Base-by-base conservation (phyloP, 2,888 invertebrate species). In the Cacoxenus indagator region DNA sequence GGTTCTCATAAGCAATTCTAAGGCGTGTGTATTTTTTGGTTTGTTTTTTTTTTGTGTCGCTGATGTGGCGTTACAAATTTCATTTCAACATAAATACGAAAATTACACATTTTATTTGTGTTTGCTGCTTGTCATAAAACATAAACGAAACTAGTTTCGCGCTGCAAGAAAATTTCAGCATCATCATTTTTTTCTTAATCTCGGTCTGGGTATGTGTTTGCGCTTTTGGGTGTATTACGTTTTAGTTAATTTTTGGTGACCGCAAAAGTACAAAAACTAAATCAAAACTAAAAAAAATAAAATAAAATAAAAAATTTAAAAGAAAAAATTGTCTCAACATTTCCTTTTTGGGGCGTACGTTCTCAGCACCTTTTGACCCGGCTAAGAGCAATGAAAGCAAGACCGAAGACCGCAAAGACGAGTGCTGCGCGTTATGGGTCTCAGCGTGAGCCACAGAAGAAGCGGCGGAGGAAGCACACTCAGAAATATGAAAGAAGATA, bases 361-460 rank as follows among this genome's bases (percentile, higher is more conserved):
- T 54, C 54, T 54, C 54, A 54, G 54, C 54, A 54, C 54, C 54
- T 54, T 54, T 54, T 54, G 54, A 54, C 54, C 54, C 24, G 26
- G 26, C 24, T 54, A 54, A 54, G 54, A 54, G 26, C 24, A 54
- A 54, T 26, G 26, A 54, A 37, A n/a, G n/a, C n/a, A n/a, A n/a
- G n/a, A n/a, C 46, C 46, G 46, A 19, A 26, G 54, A 54, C 37
- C 37, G 37, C 37, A 8, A 37, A 54, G 48, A 48, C 48, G 37
- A n/a, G n/a, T n/a, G n/a, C 37, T 11, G 4, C 2, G 37, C 5
- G 14, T 9, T 31, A 14, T 5, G 37, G 14, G 37, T 8, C 9
- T 14, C 37, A 37, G 14, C 37, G n/a, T n/a, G n/a, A 37, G 14
- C 37, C 8, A 37, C 31, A 48, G 19, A 8, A 48, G 48, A n/a